These are phyloP conservation scores for Trypoxylus dichotomus DNA, from an alignment of 1,140 invertebrate genomes.

Conservation along the genomic window DNA sequence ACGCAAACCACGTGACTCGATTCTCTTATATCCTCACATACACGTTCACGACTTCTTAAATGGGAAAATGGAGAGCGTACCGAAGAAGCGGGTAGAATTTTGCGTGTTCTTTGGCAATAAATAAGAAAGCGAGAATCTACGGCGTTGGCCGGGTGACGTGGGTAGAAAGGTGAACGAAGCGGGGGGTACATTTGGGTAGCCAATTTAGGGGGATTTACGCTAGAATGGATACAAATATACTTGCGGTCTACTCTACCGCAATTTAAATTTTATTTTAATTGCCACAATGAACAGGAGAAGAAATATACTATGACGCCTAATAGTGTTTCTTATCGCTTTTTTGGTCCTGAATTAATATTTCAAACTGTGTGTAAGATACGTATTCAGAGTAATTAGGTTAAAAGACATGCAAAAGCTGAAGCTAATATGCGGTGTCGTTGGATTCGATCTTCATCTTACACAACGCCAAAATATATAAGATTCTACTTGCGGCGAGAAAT, in stretches of 20 bases:
- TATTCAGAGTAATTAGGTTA: neutral
- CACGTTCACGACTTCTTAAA: slow-evolving; percentile 13
- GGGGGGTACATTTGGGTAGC: neutral
- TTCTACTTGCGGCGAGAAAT: no score
- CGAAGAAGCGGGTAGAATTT: neutral
- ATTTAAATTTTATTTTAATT: neutral
- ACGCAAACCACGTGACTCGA: slow-evolving; percentile 17
- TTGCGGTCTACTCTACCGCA: neutral
- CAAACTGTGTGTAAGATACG: neutral
- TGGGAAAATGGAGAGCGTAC: slow-evolving; percentile 9
- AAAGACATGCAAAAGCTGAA: no score
- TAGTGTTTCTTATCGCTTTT: slow-evolving; percentile 3
- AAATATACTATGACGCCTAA: slow-evolving; percentile 4
- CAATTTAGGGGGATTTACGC: neutral
- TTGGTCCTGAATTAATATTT: neutral
- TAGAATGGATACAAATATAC: neutral
- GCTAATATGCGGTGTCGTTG: no score
- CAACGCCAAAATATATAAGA: no score
- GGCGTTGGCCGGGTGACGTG: neutral
- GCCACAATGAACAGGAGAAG: neutral
- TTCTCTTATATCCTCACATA: slow-evolving; percentile 1
- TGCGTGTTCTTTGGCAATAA: slow-evolving; percentile 5
- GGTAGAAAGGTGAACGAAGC: slow-evolving; percentile 12
- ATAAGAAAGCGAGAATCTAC: slow-evolving; percentile 6
- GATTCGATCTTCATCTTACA: no score